Base-by-base conservation (phyloP, 1,140 invertebrate species). In the Matsumurasca onukii region DNA sequence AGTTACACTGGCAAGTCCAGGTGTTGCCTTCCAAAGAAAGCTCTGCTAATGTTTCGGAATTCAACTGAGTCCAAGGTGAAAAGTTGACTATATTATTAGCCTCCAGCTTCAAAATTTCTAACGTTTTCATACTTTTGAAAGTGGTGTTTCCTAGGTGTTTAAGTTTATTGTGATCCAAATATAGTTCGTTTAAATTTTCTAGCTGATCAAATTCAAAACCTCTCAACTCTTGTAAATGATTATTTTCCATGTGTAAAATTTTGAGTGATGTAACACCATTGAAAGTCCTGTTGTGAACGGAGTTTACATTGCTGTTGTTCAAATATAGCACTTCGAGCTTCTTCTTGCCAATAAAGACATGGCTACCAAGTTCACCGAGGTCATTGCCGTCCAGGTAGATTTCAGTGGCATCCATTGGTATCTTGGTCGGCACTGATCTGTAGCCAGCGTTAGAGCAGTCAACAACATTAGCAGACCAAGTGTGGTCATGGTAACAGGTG, bases 1-100 rank as follows among this genome's bases (percentile, higher is more conserved):
- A 86, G 72, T 83, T 82, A 78, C 90, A 91, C 71, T 88, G 85
- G 78, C 90, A 91, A 65, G 85, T 86, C 88, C 89, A 91, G 77
- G 84, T 84, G 80, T 91, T 91, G 72, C 86, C 84, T 66, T 86
- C 85, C 45, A 91, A 80, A 27, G 84, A 84, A 20, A 91, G 82
- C 69, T 84, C 83, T 55, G 82, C 82, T 71, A 86, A 78, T 68
- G 82, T 81, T 81, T 83, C 80, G 52, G 82, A 79, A 5, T 75
- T 75, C 31, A 81, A 82, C 82, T 75, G 86, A 77, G 77, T 83
- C 76, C 72, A 87, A 13, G 92, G 86, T 45, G 89, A 67, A 72
- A 83, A 84, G 49, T 81, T 77, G 15, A 77, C 71, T 3, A 86
- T 76, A n/a, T 72, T 75, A 76, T 86, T 86, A 30, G 81, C 80